phyloP scores from a whole-genome alignment of 2,888 invertebrate genomes.

The Diadegma fenestrale region DNA sequence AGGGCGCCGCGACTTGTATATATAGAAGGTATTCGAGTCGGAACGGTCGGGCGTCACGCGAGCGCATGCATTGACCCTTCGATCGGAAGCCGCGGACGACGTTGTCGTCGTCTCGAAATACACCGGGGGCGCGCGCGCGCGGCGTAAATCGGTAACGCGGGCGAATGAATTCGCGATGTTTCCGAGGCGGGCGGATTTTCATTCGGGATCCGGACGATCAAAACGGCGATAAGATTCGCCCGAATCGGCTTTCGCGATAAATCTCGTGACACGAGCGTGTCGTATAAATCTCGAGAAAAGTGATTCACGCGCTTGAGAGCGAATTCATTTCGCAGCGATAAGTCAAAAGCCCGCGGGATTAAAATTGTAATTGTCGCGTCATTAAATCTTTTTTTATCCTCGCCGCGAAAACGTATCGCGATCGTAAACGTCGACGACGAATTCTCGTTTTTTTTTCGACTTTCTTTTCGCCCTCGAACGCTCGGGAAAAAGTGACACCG shows the following conservation, averaged over 20 bases:
- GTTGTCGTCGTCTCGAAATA: slow-evolving; percentile 8
- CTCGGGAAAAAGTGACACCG: too few species aligned
- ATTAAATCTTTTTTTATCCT: not conserved
- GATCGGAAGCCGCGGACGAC: not conserved
- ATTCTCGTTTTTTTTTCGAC: too few species aligned
- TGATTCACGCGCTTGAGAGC: not conserved
- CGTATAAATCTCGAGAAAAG: not conserved
- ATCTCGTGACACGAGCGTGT: not conserved
- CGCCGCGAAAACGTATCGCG: not conserved
- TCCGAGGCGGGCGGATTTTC: not conserved
- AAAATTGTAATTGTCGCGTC: not conserved
- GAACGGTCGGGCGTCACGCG: slow-evolving; percentile 23
- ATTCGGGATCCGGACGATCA: not conserved
- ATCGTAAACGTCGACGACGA: not conserved
- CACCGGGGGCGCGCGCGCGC: not conserved
- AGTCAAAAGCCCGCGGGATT: not conserved
- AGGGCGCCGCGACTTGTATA: slow-evolving; percentile 6
- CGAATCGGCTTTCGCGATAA: not conserved
- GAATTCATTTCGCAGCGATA: not conserved
- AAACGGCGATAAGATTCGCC: not conserved
- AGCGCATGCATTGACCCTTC: slow-evolving; percentile 15
- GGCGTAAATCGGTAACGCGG: not conserved
- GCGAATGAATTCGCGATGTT: not conserved
- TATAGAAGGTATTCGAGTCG: not conserved
- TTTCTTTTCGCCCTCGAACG: too few species aligned